Base-by-base conservation (phyloP, 2,797 vertebrate genomes). In the Gymnoscopelus microlampas region DNA sequence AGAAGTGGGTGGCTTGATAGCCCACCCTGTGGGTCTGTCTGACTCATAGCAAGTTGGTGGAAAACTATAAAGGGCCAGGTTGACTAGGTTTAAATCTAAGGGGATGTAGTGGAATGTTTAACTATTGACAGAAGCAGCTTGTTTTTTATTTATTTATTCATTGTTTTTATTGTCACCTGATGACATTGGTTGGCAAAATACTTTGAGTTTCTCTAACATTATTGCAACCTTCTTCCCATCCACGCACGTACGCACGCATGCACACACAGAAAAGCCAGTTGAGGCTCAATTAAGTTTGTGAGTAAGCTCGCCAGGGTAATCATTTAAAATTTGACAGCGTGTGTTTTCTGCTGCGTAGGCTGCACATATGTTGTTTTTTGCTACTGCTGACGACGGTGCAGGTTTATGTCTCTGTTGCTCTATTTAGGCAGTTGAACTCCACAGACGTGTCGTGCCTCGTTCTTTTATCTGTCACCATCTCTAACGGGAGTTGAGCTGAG, bases 1-100 rank as follows among this genome's bases (percentile, higher is more conserved):
- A 60, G 71, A 44, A 60, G 73, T 26, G 39, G 75, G 63, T 76
- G 79, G 61, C 63, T 79, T 19, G 54, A 65, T 84, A 49, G 71
- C 83, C 87, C 76, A 62, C 75, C 80, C 73, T 47, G 24, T 44
- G 39, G 9, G 39, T 80, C 15, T 49, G 14, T 55, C 14, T 90
- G 89, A 89, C 62, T 91, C 87, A 89, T 9, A 53, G 64, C 57
- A 73, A 44, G 54, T 24, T 50, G 32, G 59, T 77, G 86, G 84
- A 87, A 85, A 86, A 79, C 58, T 6, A 19, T 19, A 29, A 29
- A 29, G 26, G 2, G 3, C 26, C 26, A 29, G 26, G 26, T 29
- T 29, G 26, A 29, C 26, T 44, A 6, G 32, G 32, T 35, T 35
- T 35, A 35, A 35, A 35, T 35, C 32, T 32, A 32, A 32, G 29